Conservation (phyloP, 2,113 vertebrate genomes). For the Ochotona princeps region DNA sequence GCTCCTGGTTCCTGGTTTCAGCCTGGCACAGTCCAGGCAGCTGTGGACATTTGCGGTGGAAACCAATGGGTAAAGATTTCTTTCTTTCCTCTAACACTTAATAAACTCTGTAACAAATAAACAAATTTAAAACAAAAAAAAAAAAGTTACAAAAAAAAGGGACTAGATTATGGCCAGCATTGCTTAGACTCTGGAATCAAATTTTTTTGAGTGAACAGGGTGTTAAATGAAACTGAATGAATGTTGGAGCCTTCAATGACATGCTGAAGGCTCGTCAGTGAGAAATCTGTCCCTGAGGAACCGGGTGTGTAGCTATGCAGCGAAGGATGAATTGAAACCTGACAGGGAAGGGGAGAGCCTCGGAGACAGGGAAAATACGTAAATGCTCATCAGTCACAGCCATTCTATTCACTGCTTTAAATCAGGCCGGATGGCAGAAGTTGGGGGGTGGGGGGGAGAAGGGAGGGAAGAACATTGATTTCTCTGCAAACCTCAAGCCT, state of each 20-base stretch:
- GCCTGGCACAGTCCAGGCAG: no score
- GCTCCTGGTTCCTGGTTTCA: no score
- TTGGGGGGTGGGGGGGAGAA: background rate
- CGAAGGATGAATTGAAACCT: background rate
- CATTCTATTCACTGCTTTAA: background rate
- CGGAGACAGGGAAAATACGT: background rate
- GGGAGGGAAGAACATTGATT: conserved; percentile 52
- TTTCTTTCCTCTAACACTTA: no score
- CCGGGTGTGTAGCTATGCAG: background rate
- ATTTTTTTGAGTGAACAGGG: background rate
- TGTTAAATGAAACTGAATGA: background rate
- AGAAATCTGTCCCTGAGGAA: background rate
- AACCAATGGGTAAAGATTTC: no score
- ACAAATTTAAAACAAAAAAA: no score
- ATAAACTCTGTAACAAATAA: no score
- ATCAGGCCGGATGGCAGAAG: background rate
- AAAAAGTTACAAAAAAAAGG: background rate
- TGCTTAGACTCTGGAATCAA: background rate
- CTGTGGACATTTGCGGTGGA: no score
- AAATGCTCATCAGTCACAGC: background rate
- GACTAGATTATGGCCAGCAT: background rate
- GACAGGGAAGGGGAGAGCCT: background rate
- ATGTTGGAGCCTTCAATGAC: background rate
- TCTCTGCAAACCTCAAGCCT: background rate
- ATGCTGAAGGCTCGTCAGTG: background rate